A percentile compares a stretch with the other conserved stretches of the same genome.
phyloP scores from a whole-genome alignment of 1,140 invertebrate genomes.

The Berghia stephanieae region DNA sequence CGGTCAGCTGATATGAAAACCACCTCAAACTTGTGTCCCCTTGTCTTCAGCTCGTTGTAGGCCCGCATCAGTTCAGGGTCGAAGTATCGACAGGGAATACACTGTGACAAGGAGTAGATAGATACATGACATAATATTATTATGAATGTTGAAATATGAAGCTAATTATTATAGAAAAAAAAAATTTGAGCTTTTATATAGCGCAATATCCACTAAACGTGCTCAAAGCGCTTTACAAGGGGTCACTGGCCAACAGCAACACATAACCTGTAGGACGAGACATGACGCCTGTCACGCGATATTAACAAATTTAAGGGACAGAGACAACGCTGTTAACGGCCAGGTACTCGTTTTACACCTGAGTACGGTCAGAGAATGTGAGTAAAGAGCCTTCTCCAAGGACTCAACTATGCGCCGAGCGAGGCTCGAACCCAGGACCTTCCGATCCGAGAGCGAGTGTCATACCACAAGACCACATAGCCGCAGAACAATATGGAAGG shows the following conservation, averaged over 20 bases:
- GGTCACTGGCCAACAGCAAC: background rate
- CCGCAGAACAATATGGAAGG: too few species aligned
- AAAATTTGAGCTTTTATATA: background rate
- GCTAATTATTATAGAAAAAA: background rate
- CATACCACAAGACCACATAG: too few species aligned
- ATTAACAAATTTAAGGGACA: too few species aligned
- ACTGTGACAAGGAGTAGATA: constrained; percentile 70
- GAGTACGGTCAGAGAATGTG: too few species aligned
- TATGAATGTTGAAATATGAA: background rate
- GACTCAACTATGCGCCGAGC: too few species aligned
- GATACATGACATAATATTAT: background rate
- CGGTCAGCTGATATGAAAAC: constrained; percentile 85
- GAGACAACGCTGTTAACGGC: too few species aligned
- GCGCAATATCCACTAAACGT: background rate
- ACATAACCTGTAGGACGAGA: background rate
- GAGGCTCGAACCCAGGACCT: too few species aligned
- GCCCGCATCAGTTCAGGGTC: constrained; percentile 78
- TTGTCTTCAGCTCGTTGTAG: constrained; percentile 76
- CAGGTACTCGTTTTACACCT: too few species aligned
- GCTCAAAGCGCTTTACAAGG: background rate
- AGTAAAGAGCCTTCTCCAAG: too few species aligned
- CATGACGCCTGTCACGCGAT: background rate
- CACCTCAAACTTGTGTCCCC: constrained; percentile 79
- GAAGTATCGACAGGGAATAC: constrained; percentile 84
- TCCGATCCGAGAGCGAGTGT: too few species aligned